Evolutionary conservation across 1,140 invertebrate genomes (phyloP).

Genomic region (Hypsibius dujardini): DNA sequence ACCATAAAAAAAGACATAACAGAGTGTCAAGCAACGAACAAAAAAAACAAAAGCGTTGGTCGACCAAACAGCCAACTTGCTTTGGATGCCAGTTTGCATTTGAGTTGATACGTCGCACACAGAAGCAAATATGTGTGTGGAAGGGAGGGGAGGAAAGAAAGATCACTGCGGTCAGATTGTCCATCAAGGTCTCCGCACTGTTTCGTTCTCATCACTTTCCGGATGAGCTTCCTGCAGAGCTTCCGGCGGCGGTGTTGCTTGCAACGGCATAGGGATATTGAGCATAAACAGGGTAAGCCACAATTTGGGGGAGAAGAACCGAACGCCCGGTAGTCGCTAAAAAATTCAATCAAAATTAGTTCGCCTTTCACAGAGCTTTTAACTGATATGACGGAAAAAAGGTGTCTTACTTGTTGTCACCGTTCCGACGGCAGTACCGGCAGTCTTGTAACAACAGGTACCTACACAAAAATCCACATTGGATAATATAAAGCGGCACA

Average conservation of each 20-base stretch:
- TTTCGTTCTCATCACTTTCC: no score
- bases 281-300: conserved; percentile 10
- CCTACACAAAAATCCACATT: background rate
- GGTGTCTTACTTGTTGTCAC: background rate
- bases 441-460: background rate
- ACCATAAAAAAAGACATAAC: no score
- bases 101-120: no score
- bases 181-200: no score
- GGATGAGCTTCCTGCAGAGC: background rate
- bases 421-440: background rate
- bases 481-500: background rate
- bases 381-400: background rate
- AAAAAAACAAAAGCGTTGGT: no score
- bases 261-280: background rate
- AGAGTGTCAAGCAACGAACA: no score
- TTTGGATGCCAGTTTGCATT: no score
- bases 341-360: background rate
- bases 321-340: background rate
- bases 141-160: no score
- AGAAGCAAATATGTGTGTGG: no score
- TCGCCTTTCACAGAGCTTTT: background rate
- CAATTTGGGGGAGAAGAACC: conserved; percentile 1
- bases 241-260: background rate
- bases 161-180: no score
- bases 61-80: no score